Conservation (phyloP, 2,888 invertebrate genomes). For the Pammene fasciana region DNA sequence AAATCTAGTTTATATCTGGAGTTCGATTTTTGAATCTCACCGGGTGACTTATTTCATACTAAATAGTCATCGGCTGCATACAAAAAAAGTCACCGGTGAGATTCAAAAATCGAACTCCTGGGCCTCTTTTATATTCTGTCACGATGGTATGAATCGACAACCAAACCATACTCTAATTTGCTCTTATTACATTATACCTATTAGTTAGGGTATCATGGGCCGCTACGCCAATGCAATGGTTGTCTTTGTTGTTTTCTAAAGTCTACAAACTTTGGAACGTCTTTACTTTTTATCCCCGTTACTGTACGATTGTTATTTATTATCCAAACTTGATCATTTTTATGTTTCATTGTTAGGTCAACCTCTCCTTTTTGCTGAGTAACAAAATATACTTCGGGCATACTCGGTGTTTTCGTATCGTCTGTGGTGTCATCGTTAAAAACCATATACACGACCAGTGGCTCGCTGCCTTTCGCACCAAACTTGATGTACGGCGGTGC, state of each 20-base stretch:
- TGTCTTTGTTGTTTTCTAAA: conserved; percentile 66
- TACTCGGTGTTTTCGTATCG: conserved; percentile 48
- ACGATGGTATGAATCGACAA: too few relatives aligned
- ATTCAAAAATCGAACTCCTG: too few relatives aligned
- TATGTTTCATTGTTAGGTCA: conserved; percentile 47
- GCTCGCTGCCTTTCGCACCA: conserved; percentile 50
- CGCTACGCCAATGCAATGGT: conserved; percentile 8
- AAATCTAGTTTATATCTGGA: too few relatives aligned
- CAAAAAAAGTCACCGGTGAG: too few relatives aligned
- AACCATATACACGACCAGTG: conserved; percentile 65
- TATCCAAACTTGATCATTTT: conserved; percentile 61
- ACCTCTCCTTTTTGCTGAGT: conserved; percentile 49
- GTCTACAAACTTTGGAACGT: conserved; percentile 62
- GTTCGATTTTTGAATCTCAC: too few relatives aligned
- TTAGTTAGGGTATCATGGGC: not conserved
- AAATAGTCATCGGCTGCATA: too few relatives aligned
- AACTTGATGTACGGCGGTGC: conserved; percentile 66
- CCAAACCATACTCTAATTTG: too few relatives aligned
- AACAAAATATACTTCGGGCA: conserved; percentile 70
- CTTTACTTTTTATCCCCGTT: conserved; percentile 68
- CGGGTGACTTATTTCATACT: too few relatives aligned
- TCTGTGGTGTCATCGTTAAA: conserved; percentile 58
- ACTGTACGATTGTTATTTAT: conserved; percentile 71
- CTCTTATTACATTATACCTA: too few relatives aligned
- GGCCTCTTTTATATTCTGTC: too few relatives aligned